phyloP scores from a whole-genome alignment of 2,888 invertebrate species.

The Drosophila rubida region DNA sequence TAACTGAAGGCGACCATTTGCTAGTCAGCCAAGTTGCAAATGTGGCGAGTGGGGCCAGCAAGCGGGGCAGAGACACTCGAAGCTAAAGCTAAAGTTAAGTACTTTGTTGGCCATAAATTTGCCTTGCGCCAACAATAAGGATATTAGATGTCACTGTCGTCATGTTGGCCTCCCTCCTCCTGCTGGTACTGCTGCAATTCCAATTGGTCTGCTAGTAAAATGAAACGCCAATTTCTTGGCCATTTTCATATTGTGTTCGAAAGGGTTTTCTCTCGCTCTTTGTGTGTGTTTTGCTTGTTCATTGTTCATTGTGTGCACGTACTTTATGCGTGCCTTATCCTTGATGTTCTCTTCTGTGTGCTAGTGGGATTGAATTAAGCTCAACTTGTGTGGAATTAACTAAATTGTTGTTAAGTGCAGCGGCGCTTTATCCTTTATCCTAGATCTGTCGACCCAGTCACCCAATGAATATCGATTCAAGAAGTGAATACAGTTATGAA shows the following conservation, averaged over 20 bases:
- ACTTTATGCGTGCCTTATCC: conserved; percentile 53
- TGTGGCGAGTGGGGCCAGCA: conserved; percentile 14
- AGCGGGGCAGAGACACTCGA: conserved; percentile 48
- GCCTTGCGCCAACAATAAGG: conserved; percentile 73
- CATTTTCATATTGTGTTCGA: conserved; percentile 63
- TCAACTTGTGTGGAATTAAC: conserved; percentile 58
- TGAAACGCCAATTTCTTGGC: conserved; percentile 64
- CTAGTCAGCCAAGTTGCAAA: conserved; percentile 46
- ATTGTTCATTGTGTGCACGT: conserved; percentile 64
- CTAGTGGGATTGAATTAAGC: conserved; percentile 48
- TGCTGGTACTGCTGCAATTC: conserved; percentile 60
- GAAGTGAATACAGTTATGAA: conserved; percentile 22
- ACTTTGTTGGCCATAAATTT: conserved; percentile 78
- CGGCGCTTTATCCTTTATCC: conserved; percentile 16
- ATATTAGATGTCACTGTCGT: conserved; percentile 75
- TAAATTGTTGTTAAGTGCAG: conserved; percentile 60
- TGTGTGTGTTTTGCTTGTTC: conserved; percentile 12
- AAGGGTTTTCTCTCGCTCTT: conserved; percentile 8
- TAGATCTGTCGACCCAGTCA: conserved; percentile 11
- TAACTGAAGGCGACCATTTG: conserved; percentile 39
- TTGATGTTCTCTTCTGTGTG: conserved; percentile 39
- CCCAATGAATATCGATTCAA: conserved; percentile 38
- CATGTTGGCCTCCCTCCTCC: conserved; percentile 48
- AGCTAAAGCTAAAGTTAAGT: conserved; percentile 61
- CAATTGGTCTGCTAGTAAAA: conserved; percentile 59